Evolutionary conservation across 2,888 invertebrate genomes (phyloP), one percentile per base, ranked within the genome.

Genomic region (Dicycla oo): DNA sequence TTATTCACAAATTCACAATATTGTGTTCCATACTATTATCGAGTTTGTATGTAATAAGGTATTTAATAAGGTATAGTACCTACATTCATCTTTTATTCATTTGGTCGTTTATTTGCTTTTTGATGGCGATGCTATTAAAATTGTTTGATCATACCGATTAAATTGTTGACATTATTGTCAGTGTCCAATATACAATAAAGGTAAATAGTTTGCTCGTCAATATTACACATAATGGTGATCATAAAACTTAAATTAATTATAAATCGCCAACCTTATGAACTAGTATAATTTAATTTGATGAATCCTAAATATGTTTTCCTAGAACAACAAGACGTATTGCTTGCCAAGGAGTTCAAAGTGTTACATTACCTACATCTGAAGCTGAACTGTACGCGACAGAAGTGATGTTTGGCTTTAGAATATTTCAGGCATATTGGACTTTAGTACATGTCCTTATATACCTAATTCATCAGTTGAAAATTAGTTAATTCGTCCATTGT

Each of bases 401-500:
- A 47, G 3, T 34, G 4, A 51, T 20, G 34, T 57, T n/a, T 38
- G 20, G 11, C 15, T 30, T 34, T 56, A 30, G 18, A 67, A 60
- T 60, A 73, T 56, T 58, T 63, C 38, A 66, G 61, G 60, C 38
- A 53, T 63, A 18, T 56, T 34, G 40, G 51, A 54, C 56, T 15
- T 47, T 61, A 53, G 47, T 56, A 30, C 47, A 64, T 38, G 15
- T 65, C 38, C 51, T 49, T 69, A 60, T 67, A 18, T n/a, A 38
- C 38, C 15, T 72, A 67, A 74, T 78, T 68, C 73, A 75, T 64
- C 72, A 69, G 68, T 72, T 66, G 58, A 69, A 83, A 85, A 85
- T 82, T 82, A 63, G 82, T 82, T 73, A 75, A 84, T 81, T 83
- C 69, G 76, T 73, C 78, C 67, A 84, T 85, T 85, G 81, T 84